Base-by-base conservation (phyloP, 2,888 invertebrate species). In the Habrosyne pyritoides region DNA sequence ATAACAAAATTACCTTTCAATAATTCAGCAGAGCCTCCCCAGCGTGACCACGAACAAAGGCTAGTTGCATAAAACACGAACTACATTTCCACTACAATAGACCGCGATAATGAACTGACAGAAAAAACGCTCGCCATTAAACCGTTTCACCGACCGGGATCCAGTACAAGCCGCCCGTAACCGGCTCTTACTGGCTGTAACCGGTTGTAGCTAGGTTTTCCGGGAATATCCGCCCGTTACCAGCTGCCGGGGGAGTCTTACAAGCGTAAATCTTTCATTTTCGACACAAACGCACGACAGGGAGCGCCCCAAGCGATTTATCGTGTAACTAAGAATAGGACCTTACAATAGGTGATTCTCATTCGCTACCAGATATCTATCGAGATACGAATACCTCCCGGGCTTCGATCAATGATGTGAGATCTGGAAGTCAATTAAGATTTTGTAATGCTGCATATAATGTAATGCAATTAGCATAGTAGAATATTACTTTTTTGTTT, bases 201-300 rank as follows among this genome's bases (percentile, higher is more conserved):
- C 42, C n/a, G 18, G 42, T 4, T 42, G 8, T 42, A 18, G n/a
- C 24, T 7, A 7, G 24, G 3, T 24, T 3, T 24, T 5, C 42
- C 42, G 42, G 42, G 42, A 42, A 42, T 42, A 42, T 47, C 53
- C 47, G 53, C 47, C 53, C 30, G 47, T 47, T 47, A 53, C 53
- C 30, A 22, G 53, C n/a, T 2, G 10, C 26, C 10, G 33, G 53
- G 53, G 5, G 42, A 42, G 14, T 42, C 42, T 51, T 42, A 36
- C 52, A 30, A 30, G 56, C 42, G 54, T 59, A 59, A 59, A 59
- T 59, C 59, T 59, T 56, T 54, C 54, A 56, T 59, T 59, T 56
- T 54, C 48, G 56, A 59, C 59, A 51, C 47, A 42, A 46, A 53
- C n/a, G 53, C 24, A 46, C 52, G 22, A 22, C 24, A n/a, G 50